A percentile compares a stretch with the other conserved stretches of the same genome.
Conservation (phyloP, 2,888 invertebrate genomes). For the Fragum fragum region DNA sequence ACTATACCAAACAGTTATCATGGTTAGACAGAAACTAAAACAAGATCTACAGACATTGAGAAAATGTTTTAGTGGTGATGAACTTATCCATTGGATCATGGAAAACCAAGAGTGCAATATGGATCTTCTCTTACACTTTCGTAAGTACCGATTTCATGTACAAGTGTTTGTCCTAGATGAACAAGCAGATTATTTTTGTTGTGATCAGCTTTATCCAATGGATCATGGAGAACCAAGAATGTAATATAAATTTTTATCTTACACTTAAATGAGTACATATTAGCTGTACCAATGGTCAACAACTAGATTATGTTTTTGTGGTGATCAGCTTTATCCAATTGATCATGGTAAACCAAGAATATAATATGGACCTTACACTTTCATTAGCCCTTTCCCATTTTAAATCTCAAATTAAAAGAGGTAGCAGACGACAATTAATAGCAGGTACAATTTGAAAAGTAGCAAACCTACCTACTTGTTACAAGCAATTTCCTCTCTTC, state of each 20-base stretch:
- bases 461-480: too few relatives aligned
- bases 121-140: slow-evolving; percentile 18
- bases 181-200: slow-evolving; percentile 81
- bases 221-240: slow-evolving; percentile 73
- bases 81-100: slow-evolving; percentile 78
- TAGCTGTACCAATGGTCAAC: too few relatives aligned
- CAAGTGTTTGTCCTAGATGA: too few relatives aligned
- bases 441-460: too few relatives aligned
- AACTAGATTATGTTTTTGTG: slow-evolving; percentile 81
- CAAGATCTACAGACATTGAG: slow-evolving; percentile 74
- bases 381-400: too few relatives aligned
- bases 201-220: slow-evolving; percentile 76
- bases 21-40: slow-evolving; percentile 71
- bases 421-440: too few relatives aligned
- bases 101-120: slow-evolving; percentile 63
- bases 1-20: slow-evolving; percentile 56
- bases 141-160: too few relatives aligned
- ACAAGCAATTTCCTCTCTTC: too few relatives aligned
- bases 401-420: too few relatives aligned
- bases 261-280: slow-evolving; percentile 16
- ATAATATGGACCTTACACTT: too few relatives aligned
- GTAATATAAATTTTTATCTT: slow-evolving; percentile 15
- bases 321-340: slow-evolving; percentile 75
- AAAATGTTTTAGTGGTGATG: slow-evolving; percentile 79
- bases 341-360: slow-evolving; percentile 77